A percentile compares a stretch with the other conserved stretches of the same genome.
Evolutionary conservation across 2,113 vertebrate species (phyloP).

Genomic region (Cheilinus undulatus): DNA sequence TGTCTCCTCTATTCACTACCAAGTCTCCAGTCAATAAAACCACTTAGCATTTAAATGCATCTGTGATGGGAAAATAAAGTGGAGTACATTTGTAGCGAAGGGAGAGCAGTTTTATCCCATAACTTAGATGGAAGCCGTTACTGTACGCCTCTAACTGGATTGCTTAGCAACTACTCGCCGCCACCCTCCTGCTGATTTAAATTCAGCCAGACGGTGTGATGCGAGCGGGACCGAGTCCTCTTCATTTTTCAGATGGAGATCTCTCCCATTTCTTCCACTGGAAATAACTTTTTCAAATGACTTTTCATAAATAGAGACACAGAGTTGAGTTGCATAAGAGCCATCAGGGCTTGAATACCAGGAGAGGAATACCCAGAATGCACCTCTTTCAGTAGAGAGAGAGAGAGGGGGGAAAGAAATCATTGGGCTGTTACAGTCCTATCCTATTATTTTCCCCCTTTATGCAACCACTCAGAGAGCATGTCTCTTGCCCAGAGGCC

Average conservation of each 20-base stretch:
- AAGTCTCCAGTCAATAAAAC: constrained; percentile 79
- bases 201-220: constrained; percentile 55
- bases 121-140: constrained; percentile 66
- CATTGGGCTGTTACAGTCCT: constrained; percentile 24
- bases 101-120: constrained; percentile 68
- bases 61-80: constrained; percentile 79
- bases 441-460: constrained; percentile 9
- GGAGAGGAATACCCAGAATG: constrained; percentile 32
- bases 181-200: constrained; percentile 66
- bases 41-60: constrained; percentile 81
- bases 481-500: constrained; percentile 12
- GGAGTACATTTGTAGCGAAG: constrained; percentile 68
- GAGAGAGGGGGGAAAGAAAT: neutral
- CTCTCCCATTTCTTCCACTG: constrained; percentile 45
- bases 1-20: constrained; percentile 61
- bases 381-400: constrained; percentile 18
- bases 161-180: constrained; percentile 73
- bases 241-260: constrained; percentile 68
- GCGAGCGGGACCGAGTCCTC: constrained; percentile 52
- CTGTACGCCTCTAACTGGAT: constrained; percentile 71
- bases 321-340: constrained; percentile 49
- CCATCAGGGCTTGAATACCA: constrained; percentile 24
- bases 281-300: constrained; percentile 63
- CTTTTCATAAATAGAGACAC: constrained; percentile 53
- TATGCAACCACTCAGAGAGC: constrained; percentile 37